phyloP scores from a whole-genome alignment of 2,797 vertebrate genomes.

The Helostoma temminkii region DNA sequence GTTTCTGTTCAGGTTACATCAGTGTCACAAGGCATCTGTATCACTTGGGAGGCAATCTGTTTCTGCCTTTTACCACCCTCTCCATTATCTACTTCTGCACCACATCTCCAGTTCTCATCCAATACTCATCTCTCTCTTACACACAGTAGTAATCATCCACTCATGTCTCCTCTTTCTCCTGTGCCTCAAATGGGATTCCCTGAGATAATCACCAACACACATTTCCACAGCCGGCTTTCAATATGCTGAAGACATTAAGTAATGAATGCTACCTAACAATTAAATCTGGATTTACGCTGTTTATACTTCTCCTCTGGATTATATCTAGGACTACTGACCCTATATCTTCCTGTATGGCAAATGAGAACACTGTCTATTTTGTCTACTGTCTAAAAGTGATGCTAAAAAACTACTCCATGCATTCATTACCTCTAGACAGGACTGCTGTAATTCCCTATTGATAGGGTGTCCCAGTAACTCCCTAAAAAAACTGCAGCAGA shows the following conservation, averaged over 20 bases:
- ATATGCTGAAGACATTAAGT: slow-evolving; percentile 15
- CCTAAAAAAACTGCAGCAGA: too few species aligned
- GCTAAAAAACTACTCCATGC: too few species aligned
- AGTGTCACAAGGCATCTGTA: slow-evolving; percentile 20
- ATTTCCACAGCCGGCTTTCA: slow-evolving; percentile 34
- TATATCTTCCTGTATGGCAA: background rate
- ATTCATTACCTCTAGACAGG: too few species aligned
- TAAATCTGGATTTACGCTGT: slow-evolving; percentile 7
- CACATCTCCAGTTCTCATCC: slow-evolving; percentile 14
- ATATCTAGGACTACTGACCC: background rate
- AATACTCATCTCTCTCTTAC: slow-evolving; percentile 14
- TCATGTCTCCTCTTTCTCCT: slow-evolving; percentile 23
- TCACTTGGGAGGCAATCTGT: slow-evolving; percentile 20
- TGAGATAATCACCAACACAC: slow-evolving; percentile 40
- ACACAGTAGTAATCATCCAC: slow-evolving; percentile 37
- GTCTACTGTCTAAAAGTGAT: too few species aligned
- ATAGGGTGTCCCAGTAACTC: too few species aligned
- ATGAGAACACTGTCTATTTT: too few species aligned
- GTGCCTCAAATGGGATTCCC: slow-evolving; percentile 24
- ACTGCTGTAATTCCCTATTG: too few species aligned
- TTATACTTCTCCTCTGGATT: background rate
- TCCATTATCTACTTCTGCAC: slow-evolving; percentile 38
- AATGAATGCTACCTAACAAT: slow-evolving; percentile 10
- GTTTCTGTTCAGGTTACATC: slow-evolving; percentile 32
- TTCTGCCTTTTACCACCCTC: slow-evolving; percentile 22